A percentile compares a stretch with the other conserved stretches of the same genome.
These are phyloP conservation scores for Volucella inanis DNA, from an alignment of 2,888 invertebrate species.

Conservation along the genomic window DNA sequence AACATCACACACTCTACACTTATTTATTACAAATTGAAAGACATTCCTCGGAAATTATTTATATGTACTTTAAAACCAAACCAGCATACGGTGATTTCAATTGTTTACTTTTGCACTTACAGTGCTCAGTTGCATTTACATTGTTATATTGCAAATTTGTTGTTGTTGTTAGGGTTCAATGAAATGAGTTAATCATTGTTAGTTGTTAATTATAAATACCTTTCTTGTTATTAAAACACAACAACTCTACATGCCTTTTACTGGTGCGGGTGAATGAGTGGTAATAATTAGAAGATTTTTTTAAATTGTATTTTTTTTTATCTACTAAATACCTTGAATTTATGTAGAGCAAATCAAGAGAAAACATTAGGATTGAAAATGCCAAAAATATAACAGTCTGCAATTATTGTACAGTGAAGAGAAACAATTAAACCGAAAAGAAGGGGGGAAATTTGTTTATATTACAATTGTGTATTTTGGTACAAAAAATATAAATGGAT, in stretches of 20 bases:
- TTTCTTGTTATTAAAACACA: constrained; percentile 21
- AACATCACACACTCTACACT: constrained; percentile 4
- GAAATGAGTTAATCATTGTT: constrained; percentile 25
- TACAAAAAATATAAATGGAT: too few relatives aligned
- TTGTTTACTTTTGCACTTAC: constrained; percentile 1
- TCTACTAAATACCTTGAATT: constrained; percentile 82
- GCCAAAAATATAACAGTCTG: constrained; percentile 84
- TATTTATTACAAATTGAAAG: constrained; percentile 1
- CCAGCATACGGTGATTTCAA: constrained; percentile 17
- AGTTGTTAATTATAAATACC: constrained; percentile 21
- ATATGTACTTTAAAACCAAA: constrained; percentile 17
- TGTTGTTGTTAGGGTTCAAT: constrained; percentile 19
- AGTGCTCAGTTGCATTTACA: constrained; percentile 12
- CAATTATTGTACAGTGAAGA: constrained; percentile 78
- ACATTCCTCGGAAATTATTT: constrained; percentile 14
- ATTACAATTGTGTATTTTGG: constrained; percentile 45
- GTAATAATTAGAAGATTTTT: constrained; percentile 19
- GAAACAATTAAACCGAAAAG: constrained; percentile 66
- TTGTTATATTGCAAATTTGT: not conserved
- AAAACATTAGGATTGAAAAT: constrained; percentile 84
- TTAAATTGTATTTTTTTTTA: constrained; percentile 34
- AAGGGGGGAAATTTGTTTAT: constrained; percentile 60
- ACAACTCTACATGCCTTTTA: constrained; percentile 57
- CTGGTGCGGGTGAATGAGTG: constrained; percentile 46
- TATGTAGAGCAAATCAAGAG: constrained; percentile 84